phyloP scores from a whole-genome alignment of 2,113 vertebrate genomes.

The Caranx ignobilis region DNA sequence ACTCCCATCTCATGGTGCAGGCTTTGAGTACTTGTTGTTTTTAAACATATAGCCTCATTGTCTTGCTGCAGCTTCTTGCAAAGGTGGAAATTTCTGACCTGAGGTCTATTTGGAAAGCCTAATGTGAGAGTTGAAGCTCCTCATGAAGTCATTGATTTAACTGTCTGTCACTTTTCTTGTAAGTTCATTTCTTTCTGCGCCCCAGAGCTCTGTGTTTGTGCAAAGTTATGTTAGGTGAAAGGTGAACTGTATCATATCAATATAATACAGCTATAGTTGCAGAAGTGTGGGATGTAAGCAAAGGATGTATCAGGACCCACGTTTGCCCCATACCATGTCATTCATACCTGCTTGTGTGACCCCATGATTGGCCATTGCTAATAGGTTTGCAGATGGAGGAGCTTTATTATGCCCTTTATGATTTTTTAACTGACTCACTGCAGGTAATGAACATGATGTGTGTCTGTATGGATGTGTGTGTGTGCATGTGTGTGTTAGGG shows the following conservation, averaged over 20 bases:
- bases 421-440: constrained; percentile 68
- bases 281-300: not conserved
- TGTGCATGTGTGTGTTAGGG: not conserved
- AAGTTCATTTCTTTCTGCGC: not conserved
- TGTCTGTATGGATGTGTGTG: not conserved
- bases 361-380: constrained; percentile 49
- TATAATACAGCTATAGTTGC: not conserved
- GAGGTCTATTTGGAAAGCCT: not conserved
- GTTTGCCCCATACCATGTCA: not conserved
- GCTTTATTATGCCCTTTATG: constrained; percentile 73
- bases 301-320: not conserved
- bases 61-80: not conserved
- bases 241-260: not conserved
- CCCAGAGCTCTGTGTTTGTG: not conserved
- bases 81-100: not conserved
- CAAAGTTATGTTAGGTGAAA: not conserved
- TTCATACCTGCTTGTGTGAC: constrained; percentile 37
- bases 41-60: not conserved
- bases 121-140: not conserved
- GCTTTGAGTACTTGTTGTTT: not conserved
- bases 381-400: constrained; percentile 64
- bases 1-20: not conserved
- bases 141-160: not conserved
- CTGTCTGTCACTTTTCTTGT: not conserved
- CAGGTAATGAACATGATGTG: constrained; percentile 39